These are phyloP conservation scores for Schrankia costaestrigalis DNA, from an alignment of 2,888 invertebrate species.

Conservation along the genomic window DNA sequence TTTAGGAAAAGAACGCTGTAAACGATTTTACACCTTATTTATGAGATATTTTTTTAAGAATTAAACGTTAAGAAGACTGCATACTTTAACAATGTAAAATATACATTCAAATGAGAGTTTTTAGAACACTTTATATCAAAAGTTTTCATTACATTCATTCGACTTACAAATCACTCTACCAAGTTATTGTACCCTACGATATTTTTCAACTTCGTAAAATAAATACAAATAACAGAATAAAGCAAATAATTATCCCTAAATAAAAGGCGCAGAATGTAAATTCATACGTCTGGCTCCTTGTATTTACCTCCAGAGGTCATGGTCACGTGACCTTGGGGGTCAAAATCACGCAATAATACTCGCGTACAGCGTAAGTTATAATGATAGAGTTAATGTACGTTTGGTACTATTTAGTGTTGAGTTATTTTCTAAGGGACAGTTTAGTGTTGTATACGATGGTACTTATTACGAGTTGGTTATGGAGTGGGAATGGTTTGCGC, in stretches of 20 bases:
- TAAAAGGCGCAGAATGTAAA: neutral
- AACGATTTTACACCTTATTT: too few species aligned
- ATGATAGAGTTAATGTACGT: neutral
- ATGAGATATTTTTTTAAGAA: too few species aligned
- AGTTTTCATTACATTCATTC: too few species aligned
- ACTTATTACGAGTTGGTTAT: neutral
- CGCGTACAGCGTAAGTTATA: slow-evolving; percentile 2
- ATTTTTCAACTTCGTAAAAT: neutral
- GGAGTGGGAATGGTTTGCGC: too few species aligned
- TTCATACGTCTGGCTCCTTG: slow-evolving; percentile 3
- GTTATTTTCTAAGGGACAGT: neutral
- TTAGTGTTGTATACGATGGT: neutral
- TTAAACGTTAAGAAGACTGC: too few species aligned
- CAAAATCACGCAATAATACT: slow-evolving; percentile 7
- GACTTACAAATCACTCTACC: too few species aligned
- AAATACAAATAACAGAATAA: neutral
- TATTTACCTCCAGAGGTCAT: neutral
- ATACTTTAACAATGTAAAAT: too few species aligned
- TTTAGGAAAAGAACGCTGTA: too few species aligned
- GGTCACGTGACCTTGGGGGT: slow-evolving; percentile 8
- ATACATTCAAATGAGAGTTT: too few species aligned
- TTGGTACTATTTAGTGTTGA: neutral
- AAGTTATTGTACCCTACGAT: too few species aligned
- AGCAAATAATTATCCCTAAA: neutral
- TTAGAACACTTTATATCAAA: too few species aligned